phyloP scores from a whole-genome alignment of 1,140 invertebrate genomes.

The Drosophila takahashii region DNA sequence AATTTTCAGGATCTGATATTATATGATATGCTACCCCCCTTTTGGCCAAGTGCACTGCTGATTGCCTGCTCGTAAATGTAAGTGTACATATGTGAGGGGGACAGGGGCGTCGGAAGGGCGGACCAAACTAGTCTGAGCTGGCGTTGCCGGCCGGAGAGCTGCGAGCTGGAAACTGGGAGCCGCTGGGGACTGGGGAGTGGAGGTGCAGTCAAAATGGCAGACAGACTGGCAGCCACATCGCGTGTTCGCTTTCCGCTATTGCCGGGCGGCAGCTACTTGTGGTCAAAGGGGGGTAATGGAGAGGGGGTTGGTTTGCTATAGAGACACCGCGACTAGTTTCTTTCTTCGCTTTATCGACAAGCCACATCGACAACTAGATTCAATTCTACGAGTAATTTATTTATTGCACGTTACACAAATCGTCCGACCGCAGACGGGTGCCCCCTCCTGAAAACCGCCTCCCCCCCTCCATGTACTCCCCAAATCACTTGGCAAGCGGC shows the following conservation, averaged over 20 bases:
- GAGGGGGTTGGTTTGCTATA: constrained; percentile 12
- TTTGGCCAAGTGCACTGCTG: constrained; percentile 29
- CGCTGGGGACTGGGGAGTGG: constrained; percentile 14
- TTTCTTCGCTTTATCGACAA: constrained; percentile 56
- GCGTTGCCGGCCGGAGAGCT: constrained; percentile 26
- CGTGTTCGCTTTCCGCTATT: constrained; percentile 76
- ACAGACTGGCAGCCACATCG: constrained; percentile 67
- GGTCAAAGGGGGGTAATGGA: constrained; percentile 2
- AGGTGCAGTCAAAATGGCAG: constrained; percentile 55
- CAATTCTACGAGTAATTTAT: constrained; percentile 74
- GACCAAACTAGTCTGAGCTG: constrained; percentile 54
- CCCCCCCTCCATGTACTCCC: not conserved
- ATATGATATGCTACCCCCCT: no score
- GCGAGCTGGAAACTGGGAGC: constrained; percentile 10
- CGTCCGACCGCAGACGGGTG: constrained; percentile 45
- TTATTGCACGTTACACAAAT: constrained; percentile 76
- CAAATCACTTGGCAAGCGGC: constrained; percentile 57
- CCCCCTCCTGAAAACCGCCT: not conserved
- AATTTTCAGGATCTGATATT: no score
- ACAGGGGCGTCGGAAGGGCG: not conserved
- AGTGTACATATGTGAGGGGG: constrained; percentile 1
- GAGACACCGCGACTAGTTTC: constrained; percentile 62
- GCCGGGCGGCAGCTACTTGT: constrained; percentile 67
- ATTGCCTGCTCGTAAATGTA: constrained; percentile 35
- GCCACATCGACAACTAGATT: constrained; percentile 66